Percentiles rank a stretch among this genome's conserved stretches.
These are phyloP conservation scores for Bothrops jararaca DNA, from an alignment of 2,113 vertebrate genomes.

Conservation along the genomic window DNA sequence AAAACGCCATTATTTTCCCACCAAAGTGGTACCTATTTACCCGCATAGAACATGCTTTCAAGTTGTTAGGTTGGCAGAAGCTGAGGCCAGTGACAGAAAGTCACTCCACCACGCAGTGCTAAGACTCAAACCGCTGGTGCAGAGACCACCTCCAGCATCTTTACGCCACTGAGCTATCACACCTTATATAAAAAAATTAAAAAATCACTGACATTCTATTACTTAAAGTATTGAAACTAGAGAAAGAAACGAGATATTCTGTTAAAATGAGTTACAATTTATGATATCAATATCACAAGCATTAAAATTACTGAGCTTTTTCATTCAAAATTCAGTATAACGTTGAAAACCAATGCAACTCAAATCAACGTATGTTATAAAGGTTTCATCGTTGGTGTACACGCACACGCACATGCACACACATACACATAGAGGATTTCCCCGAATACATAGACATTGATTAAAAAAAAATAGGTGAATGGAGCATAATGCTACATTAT, in stretches of 20 bases:
- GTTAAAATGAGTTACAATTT: neutral
- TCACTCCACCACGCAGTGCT: neutral
- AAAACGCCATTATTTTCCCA: neutral
- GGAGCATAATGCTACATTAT: neutral
- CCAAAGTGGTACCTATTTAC: neutral
- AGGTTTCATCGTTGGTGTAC: neutral
- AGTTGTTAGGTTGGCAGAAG: neutral
- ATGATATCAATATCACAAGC: neutral
- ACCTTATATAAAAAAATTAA: neutral
- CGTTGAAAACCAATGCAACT: neutral
- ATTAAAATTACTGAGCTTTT: neutral
- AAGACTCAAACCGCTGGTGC: neutral
- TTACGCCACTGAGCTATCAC: neutral
- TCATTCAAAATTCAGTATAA: neutral
- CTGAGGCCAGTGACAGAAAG: neutral
- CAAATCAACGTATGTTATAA: neutral
- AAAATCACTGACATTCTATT: neutral
- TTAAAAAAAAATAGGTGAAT: neutral
- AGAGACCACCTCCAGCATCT: neutral
- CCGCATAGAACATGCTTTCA: neutral
- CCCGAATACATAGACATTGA: neutral
- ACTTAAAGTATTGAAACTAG: neutral
- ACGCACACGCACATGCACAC: neutral
- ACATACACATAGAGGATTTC: neutral
- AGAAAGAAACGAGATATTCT: neutral